Evolutionary conservation across 2,113 vertebrate species (phyloP).

Genomic region (Eretmochelys imbricata): DNA sequence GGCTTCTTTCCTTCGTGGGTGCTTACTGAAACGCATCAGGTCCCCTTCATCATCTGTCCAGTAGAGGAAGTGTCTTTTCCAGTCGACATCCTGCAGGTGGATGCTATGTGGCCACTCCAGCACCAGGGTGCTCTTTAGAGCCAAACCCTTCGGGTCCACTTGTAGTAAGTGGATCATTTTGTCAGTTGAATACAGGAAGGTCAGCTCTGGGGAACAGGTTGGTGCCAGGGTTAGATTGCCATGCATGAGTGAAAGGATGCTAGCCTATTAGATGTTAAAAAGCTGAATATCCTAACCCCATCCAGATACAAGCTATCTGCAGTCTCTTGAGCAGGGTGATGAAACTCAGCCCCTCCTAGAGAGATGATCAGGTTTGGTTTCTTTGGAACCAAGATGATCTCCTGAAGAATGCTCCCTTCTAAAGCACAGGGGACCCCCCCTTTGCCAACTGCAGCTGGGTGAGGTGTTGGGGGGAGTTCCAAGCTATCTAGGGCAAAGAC

Average conservation of each 20-base stretch:
- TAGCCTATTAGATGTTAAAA: background rate
- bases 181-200: slow-evolving; percentile 80
- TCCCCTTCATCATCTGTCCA: slow-evolving; percentile 84
- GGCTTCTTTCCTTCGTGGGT: slow-evolving; percentile 68
- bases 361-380: background rate
- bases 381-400: too few relatives aligned
- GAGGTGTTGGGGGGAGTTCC: background rate
- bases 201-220: slow-evolving; percentile 76
- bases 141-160: slow-evolving; percentile 67
- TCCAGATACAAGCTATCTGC: background rate
- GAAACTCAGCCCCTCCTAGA: background rate
- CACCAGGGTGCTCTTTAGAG: slow-evolving; percentile 61
- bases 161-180: slow-evolving; percentile 79
- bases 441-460: background rate
- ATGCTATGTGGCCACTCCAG: slow-evolving; percentile 76
- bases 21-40: slow-evolving; percentile 75
- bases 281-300: too few relatives aligned
- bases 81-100: slow-evolving; percentile 87
- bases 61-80: slow-evolving; percentile 84
- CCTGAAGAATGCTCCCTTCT: background rate
- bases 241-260: background rate
- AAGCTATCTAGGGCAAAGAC: too few relatives aligned
- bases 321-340: too few relatives aligned
- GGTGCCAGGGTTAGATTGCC: background rate
- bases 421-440: too few relatives aligned